Base-by-base conservation (phyloP, 2,113 vertebrate genomes). In the Plestiodon gilberti region DNA sequence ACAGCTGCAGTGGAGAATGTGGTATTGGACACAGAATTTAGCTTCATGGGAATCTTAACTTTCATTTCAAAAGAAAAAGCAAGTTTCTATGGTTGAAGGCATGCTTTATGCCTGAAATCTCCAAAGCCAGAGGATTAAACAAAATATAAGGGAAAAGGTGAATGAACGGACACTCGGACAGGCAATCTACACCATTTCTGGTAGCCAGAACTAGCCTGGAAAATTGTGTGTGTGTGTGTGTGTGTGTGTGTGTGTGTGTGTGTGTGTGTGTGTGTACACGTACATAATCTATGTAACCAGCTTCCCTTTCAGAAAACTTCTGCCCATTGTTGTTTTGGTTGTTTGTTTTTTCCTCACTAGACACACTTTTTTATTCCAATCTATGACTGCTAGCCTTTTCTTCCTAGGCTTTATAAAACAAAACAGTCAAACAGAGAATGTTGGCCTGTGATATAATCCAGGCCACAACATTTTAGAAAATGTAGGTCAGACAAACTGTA, bases 401-500 rank as follows among this genome's bases (percentile, higher is more conserved):
- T 79, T 88, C 62, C 38, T 0, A 0, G 9, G 82, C 52, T 35
- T 90, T 83, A 74, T 73, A 15, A 25, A 5, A 22, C 64, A 82
- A 17, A 64, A 81, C 82, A 85, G 83, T 67, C 70, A 62, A 48
- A 86, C 78, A 87, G 57, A 61, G 79, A 91, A 90, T 92, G 79
- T 90, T 83, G 90, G 90, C 88, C 92, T 92, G 22, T 0, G 0
- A 80, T 8, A 65, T 61, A 89, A 62, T 6, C 2, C 48, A 88
- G 93, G 85, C 90, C 61, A 67, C 75, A 73, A 13, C 85, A 61
- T 0, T 0, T 80, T 88, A 55, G 87, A 84, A 78, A 94, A 95
- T 93, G 89, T 94, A 93, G 92, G 91, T 92, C 93, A 95, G 90
- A 75, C 80, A 89, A 89, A 89, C 61, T 73, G 81, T n/a, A 0